Evolutionary conservation across 1,140 invertebrate species (phyloP).

Genomic region (Drosophila lowei): DNA sequence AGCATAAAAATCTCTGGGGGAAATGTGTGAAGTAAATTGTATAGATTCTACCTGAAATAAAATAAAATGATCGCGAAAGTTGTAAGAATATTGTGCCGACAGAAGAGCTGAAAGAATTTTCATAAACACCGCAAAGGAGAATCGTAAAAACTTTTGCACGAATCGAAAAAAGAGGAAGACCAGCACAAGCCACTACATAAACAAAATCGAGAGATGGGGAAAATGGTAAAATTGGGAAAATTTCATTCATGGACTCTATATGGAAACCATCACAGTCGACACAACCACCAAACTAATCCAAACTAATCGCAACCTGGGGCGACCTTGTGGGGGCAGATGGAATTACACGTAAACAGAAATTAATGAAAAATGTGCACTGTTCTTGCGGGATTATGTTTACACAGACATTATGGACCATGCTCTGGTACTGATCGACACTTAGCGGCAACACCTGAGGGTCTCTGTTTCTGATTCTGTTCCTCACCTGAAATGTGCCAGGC

Average conservation of each 20-base stretch:
- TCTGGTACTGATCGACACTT: constrained; percentile 30
- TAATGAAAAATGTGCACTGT: constrained; percentile 9
- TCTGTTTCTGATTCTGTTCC: background rate
- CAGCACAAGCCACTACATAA: constrained; percentile 31
- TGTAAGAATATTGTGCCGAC: constrained; percentile 22
- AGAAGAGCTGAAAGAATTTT: constrained; percentile 27
- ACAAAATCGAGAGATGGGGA: constrained; percentile 25
- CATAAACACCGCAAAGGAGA: constrained; percentile 66
- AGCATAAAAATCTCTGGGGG: constrained; percentile 1
- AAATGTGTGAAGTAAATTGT: constrained; percentile 32
- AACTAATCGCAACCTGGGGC: constrained; percentile 13
- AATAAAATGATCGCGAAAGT: constrained; percentile 26
- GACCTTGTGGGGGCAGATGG: constrained; percentile 63
- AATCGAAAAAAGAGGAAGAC: background rate
- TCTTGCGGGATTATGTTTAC: constrained; percentile 11
- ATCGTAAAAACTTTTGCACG: constrained; percentile 46
- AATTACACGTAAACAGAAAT: constrained; percentile 57
- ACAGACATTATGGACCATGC: constrained; percentile 1
- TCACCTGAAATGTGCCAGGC: constrained; percentile 70
- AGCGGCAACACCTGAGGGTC: background rate
- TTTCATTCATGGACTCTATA: constrained; percentile 58
- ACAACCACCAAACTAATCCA: background rate
- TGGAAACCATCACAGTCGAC: constrained; percentile 8
- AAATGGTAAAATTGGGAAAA: constrained; percentile 17
- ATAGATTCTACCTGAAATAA: constrained; percentile 34